phyloP scores from a whole-genome alignment of 2,113 vertebrate genomes.

The Meleagris gallopavo region DNA sequence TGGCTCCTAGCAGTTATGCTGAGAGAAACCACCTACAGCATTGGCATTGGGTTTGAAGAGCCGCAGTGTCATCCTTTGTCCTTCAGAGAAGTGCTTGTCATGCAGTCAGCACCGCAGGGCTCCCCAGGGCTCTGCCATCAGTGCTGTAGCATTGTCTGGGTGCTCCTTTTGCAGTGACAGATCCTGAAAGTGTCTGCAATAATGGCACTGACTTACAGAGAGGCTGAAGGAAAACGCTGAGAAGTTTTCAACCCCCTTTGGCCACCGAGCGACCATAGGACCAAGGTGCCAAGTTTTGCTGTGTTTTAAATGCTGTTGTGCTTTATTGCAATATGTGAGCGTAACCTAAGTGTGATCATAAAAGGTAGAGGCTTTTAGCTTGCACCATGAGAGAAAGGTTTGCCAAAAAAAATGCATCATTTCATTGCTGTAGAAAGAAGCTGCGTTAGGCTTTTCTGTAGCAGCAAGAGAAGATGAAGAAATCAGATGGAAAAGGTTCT shows the following conservation, averaged over 20 bases:
- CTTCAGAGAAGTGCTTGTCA: neutral
- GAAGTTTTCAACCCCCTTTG: neutral
- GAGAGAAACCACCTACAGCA: neutral
- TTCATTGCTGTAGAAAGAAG: neutral
- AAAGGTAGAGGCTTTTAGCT: neutral
- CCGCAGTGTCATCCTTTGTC: neutral
- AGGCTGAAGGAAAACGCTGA: neutral
- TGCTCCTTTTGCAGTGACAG: neutral
- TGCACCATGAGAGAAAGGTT: neutral
- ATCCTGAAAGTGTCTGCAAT: neutral
- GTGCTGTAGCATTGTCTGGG: neutral
- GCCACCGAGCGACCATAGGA: neutral
- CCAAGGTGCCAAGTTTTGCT: neutral
- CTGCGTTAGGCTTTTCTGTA: neutral
- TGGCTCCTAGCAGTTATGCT: neutral
- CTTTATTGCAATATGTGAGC: neutral
- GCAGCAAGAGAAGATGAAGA: neutral
- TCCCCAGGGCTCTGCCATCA: neutral
- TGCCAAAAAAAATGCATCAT: neutral
- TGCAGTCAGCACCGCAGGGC: neutral
- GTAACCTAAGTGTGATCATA: neutral
- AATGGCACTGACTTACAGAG: neutral
- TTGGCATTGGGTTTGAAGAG: neutral
- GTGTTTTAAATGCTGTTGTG: accelerated
- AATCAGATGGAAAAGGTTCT: neutral